Base-by-base conservation (phyloP, 2,797 vertebrate genomes). In the Tolypeutes matacus region DNA sequence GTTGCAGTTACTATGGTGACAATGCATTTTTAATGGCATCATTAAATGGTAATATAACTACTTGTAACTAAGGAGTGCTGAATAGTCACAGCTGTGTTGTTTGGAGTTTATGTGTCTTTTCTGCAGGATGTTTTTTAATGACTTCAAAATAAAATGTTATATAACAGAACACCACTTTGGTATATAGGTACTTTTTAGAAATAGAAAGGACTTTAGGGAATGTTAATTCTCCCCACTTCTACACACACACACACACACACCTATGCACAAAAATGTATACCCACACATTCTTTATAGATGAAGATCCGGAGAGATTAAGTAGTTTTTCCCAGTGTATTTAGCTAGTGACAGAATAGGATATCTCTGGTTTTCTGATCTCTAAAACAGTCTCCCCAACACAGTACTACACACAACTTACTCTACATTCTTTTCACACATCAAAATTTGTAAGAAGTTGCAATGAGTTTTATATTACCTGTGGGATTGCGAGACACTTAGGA, bases 11-110 rank as follows among this genome's bases (percentile, higher is more conserved):
- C 98, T 97, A 98, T 98, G 96, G 98, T 93, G 97, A 98, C 97
- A 95, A 97, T 98, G 96, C 91, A 97, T 98, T 98, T 98, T 98
- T 98, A 98, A 98, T 98, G 96, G 96, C 93, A 94, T 86, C 95
- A 96, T 98, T 98, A 97, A 94, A 97, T 97, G 97, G 89, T 95
- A 94, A 86, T 94, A 78, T 94, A 97, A 93, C 77, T 96, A 95
- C 93, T 97, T 95, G 91, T 97, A 96, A 97, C 97, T 98, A 97
- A 97, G 93, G 67, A 92, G 84, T 78, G 83, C 91, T 96, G 97
- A 97, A 72, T 86, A 93, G 81, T 96, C 97, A 86, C 93, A 97
- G 96, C 94, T 95, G 75, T 95, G 96, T 91, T 96, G 42, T 97
- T 97, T 93, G 95, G 64, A 49, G 36, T 97, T 97, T 67, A 65